Evolutionary conservation across 2,888 invertebrate species (phyloP).

Genomic region (Selenia dentaria): DNA sequence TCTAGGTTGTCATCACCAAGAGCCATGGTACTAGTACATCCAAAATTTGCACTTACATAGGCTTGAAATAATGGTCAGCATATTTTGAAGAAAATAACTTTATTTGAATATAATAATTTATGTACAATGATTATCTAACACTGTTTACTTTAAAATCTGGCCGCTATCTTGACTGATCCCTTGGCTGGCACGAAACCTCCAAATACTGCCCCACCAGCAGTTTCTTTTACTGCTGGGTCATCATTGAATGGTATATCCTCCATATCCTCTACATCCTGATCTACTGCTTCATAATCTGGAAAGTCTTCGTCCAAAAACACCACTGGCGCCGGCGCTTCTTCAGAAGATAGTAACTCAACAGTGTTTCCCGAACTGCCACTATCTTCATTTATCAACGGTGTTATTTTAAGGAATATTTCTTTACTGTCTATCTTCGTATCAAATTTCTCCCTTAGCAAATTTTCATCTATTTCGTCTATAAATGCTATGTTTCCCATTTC

Average conservation of each 20-base stretch:
- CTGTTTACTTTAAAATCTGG: slow-evolving; percentile 21
- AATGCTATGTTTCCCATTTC: not conserved
- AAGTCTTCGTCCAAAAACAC: slow-evolving; percentile 2
- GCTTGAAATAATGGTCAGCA: no score
- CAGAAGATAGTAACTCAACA: not conserved
- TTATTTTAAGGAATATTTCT: slow-evolving; percentile 3
- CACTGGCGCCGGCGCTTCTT: not conserved
- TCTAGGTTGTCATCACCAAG: no score
- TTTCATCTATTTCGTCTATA: not conserved
- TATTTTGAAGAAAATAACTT: no score
- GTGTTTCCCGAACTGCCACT: not conserved
- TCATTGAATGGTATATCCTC: not conserved
- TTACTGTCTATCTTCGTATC: not conserved
- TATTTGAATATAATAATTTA: no score
- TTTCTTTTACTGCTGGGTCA: not conserved
- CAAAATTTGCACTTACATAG: no score
- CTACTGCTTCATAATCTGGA: not conserved
- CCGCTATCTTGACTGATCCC: slow-evolving; percentile 27
- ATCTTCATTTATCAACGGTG: not conserved
- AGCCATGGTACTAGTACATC: no score
- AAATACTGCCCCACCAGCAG: slow-evolving; percentile 1
- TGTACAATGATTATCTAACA: no score
- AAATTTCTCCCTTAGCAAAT: not conserved
- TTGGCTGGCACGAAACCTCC: slow-evolving; percentile 22
- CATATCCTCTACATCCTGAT: not conserved